Evolutionary conservation across 2,113 vertebrate genomes (phyloP).

Genomic region (Neoarius graeffei): DNA sequence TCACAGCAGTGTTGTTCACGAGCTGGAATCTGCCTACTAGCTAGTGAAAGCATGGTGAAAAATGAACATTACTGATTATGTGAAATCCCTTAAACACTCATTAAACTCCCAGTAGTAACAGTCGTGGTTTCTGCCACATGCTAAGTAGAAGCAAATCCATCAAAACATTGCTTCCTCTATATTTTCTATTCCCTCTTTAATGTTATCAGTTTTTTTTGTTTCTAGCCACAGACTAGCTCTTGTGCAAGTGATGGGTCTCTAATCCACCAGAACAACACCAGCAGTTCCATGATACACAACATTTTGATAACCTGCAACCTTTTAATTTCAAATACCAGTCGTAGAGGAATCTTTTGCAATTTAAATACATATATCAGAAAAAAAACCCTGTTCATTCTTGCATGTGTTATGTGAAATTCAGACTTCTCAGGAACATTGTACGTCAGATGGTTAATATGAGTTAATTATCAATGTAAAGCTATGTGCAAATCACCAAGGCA

Average conservation of each 20-base stretch:
- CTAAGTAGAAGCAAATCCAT: not conserved
- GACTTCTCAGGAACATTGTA: not conserved
- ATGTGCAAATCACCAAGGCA: slow-evolving; percentile 45
- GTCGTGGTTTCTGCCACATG: not conserved
- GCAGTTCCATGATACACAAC: not conserved
- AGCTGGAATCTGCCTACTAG: not conserved
- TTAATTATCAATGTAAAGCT: slow-evolving; percentile 40
- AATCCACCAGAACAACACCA: not conserved
- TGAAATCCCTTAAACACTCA: not conserved
- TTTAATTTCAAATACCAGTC: not conserved
- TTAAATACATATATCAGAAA: not conserved
- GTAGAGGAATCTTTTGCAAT: not conserved
- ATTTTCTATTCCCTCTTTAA: not conserved
- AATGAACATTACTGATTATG: not conserved
- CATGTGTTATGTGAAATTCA: slow-evolving; percentile 10
- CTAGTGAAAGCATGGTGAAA: not conserved
- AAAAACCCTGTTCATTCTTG: not conserved
- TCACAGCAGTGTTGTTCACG: not conserved
- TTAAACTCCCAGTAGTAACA: not conserved
- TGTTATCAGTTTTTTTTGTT: not conserved
- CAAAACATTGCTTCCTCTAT: not conserved
- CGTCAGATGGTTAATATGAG: slow-evolving; percentile 21
- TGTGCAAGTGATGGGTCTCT: not conserved
- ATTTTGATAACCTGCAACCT: not conserved
- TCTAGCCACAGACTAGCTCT: not conserved